These are phyloP conservation scores for Schizothorax lantsangensis DNA, from an alignment of 2,797 vertebrate species.

Conservation along the genomic window DNA sequence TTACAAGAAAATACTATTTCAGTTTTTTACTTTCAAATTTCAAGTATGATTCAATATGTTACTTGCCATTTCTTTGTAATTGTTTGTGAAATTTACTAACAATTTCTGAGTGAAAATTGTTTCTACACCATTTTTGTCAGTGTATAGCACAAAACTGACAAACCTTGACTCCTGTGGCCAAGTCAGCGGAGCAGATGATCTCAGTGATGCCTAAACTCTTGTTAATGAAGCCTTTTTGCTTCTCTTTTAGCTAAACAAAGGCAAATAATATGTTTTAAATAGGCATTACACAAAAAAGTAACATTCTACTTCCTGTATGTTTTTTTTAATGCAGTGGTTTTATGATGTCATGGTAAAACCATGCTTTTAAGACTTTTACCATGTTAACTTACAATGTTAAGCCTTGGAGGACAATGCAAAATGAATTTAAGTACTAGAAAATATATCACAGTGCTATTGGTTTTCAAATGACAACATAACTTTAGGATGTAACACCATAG, in stretches of 20 bases:
- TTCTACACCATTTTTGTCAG: not conserved
- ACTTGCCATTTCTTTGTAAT: not conserved
- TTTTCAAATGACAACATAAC: not conserved
- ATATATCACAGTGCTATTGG: no score
- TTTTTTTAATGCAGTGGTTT: not conserved
- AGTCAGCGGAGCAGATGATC: conserved; percentile 68
- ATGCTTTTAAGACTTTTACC: not conserved
- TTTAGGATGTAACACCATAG: not conserved
- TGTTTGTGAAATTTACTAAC: not conserved
- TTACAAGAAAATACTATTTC: no score
- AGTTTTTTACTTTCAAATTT: no score
- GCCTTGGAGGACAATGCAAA: not conserved
- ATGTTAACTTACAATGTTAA: not conserved
- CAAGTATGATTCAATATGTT: not conserved
- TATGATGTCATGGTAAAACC: no score
- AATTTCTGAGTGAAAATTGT: not conserved
- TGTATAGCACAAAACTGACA: not conserved
- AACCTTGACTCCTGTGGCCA: conserved; percentile 75
- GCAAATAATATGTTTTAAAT: conserved; percentile 21
- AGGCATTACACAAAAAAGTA: not conserved
- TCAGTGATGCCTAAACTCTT: conserved; percentile 69
- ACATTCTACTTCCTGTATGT: not conserved
- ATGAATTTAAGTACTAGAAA: not conserved
- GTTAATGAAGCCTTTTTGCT: conserved; percentile 64
- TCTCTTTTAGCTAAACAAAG: conserved; percentile 67